Percentiles rank a stretch among this genome's conserved stretches.
phyloP scores from a whole-genome alignment of 1,140 invertebrate genomes.

The Vanessa atalanta region DNA sequence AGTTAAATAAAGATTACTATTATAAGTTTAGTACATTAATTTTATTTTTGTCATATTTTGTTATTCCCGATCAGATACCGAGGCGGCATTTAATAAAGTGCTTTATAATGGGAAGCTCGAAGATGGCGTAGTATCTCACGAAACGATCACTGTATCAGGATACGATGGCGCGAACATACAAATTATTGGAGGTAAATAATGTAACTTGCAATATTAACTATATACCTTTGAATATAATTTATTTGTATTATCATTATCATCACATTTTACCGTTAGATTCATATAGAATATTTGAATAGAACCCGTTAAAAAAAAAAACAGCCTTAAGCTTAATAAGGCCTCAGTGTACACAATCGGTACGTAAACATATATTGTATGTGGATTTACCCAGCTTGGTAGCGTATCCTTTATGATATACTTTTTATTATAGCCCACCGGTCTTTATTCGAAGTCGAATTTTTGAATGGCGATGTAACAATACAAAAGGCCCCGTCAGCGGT shows the following conservation, averaged over 20 bases:
- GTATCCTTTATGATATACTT: not conserved
- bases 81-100: conserved; percentile 49
- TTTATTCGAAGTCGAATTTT: conserved; percentile 42
- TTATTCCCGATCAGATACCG: conserved; percentile 7
- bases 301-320: too few species aligned
- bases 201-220: too few species aligned
- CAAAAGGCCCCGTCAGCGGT: conserved; percentile 7
- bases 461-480: conserved; percentile 43
- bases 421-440: conserved; percentile 40
- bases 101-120: conserved; percentile 51
- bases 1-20: conserved; percentile 25
- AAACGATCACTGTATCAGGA: conserved; percentile 48
- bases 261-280: too few species aligned
- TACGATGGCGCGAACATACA: conserved; percentile 44
- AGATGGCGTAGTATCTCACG: conserved; percentile 46
- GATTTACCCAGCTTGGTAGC: not conserved
- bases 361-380: too few species aligned
- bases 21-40: not conserved
- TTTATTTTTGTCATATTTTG: too few species aligned
- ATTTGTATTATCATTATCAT: not conserved
- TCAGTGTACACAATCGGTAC: not conserved
- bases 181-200: conserved; percentile 54
- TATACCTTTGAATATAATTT: too few species aligned
- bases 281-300: too few species aligned
- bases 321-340: too few species aligned